Evolutionary conservation across 2,888 invertebrate species (phyloP), one percentile per base, ranked within the genome.

Genomic region (Xanthorhoe designata): DNA sequence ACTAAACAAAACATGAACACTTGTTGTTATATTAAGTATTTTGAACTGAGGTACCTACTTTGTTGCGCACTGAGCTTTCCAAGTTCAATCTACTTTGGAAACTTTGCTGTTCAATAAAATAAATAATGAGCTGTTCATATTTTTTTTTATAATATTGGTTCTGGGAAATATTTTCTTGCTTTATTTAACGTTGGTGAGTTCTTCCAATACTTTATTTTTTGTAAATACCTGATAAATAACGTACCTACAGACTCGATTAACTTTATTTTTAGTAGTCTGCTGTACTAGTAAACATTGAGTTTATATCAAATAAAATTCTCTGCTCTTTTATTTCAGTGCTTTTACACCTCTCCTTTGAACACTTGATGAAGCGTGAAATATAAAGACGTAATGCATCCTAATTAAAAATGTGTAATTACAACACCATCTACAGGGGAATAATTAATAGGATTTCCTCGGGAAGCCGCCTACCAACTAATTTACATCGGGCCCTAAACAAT

Each of bases 401-500:
- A 51, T 19, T 51, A 4, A 45, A 56, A 45, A 56, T 57, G 47
- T 51, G 38, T 50, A 50, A 58, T 50, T 42, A 49, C 35, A 32
- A 18, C 18, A 49, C 42, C 29, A 70, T 79, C 71, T 78, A 76
- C 77, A 75, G 78, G 73, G 74, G 74, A 81, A 79, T 83, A 82
- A 83, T 85, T 85, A 85, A 86, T 85, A 81, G 81, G 79, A 85
- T 85, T 86, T 84, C 77, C 80, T 78, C 74, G 72, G 72, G 70
- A 79, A 82, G 75, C 75, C 77, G 77, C 79, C 82, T 79, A 76
- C 77, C 75, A 79, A 78, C 84, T 84, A 86, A 88, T 88, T 88
- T 88, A 84, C 85, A 88, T 86, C 75, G 79, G 78, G 69, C 81
- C 78, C 79, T 86, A 84, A 87, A 88, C 84, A 88, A 87, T 87